phyloP scores from a whole-genome alignment of 1,140 invertebrate species.

The Zaprionus tsacasi region DNA sequence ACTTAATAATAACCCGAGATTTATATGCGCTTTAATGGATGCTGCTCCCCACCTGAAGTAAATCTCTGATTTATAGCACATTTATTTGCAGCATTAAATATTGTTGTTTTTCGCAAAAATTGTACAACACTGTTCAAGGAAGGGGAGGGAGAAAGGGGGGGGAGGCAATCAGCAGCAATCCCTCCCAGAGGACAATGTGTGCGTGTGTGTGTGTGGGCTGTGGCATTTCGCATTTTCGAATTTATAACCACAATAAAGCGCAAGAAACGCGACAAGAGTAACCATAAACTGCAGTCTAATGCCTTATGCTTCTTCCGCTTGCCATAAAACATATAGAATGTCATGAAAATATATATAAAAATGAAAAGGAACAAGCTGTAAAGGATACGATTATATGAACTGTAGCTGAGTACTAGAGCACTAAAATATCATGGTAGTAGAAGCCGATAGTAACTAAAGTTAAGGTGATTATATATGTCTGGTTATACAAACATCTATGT shows the following conservation, averaged over 20 bases:
- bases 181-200: background rate
- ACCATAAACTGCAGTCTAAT: slow-evolving; percentile 42
- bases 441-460: background rate
- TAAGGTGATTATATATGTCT: background rate
- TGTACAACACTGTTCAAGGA: background rate
- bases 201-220: too few species aligned
- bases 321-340: slow-evolving; percentile 57
- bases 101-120: background rate
- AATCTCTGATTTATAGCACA: slow-evolving; percentile 3
- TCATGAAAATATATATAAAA: slow-evolving; percentile 58
- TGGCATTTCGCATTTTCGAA: slow-evolving; percentile 30
- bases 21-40: background rate
- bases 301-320: slow-evolving; percentile 11
- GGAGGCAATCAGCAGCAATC: background rate
- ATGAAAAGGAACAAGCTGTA: slow-evolving; percentile 26
- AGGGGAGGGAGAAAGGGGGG: background rate
- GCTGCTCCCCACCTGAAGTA: background rate
- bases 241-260: slow-evolving; percentile 53
- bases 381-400: background rate
- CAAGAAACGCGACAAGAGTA: slow-evolving; percentile 42
- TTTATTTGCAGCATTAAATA: background rate
- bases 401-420: background rate
- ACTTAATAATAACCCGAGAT: background rate
- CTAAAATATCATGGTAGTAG: background rate
- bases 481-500: background rate